Evolutionary conservation across 2,113 vertebrate genomes (phyloP).

Genomic region (Motacilla tschutschensis): DNA sequence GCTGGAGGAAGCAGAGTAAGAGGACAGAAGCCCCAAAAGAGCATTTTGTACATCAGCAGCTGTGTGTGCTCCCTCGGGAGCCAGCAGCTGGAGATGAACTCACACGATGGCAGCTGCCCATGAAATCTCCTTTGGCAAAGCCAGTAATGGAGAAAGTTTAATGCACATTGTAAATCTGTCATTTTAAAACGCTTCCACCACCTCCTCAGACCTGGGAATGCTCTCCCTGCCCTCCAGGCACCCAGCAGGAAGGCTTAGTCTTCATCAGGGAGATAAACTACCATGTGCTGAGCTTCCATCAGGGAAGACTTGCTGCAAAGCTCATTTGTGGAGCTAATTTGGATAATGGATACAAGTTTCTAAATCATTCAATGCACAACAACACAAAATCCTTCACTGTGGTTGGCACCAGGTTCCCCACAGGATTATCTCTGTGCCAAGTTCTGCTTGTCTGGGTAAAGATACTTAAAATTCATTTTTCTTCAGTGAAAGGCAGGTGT

Average conservation of each 20-base stretch:
- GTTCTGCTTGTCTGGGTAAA: not conserved
- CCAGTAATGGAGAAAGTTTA: not conserved
- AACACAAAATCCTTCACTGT: not conserved
- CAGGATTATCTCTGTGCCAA: not conserved
- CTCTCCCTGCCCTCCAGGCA: not conserved
- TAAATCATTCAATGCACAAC: not conserved
- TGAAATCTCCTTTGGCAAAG: conserved; percentile 11
- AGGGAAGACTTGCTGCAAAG: not conserved
- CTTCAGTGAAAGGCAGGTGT: not conserved
- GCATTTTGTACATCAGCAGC: not conserved
- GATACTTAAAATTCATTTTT: not conserved
- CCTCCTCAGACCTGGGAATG: not conserved
- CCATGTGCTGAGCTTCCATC: not conserved
- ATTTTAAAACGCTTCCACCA: not conserved
- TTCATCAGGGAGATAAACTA: not conserved
- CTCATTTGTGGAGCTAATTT: not conserved
- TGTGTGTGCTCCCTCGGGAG: not conserved
- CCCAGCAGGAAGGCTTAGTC: not conserved
- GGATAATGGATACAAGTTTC: not conserved
- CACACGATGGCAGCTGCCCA: not conserved
- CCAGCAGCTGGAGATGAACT: conserved; percentile 1
- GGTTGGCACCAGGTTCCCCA: not conserved
- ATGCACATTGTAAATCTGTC: not conserved
- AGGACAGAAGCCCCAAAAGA: not conserved
- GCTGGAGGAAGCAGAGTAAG: not conserved